These are phyloP conservation scores for Melipona quadrifasciata DNA, from an alignment of 1,140 invertebrate species.

Conservation along the genomic window DNA sequence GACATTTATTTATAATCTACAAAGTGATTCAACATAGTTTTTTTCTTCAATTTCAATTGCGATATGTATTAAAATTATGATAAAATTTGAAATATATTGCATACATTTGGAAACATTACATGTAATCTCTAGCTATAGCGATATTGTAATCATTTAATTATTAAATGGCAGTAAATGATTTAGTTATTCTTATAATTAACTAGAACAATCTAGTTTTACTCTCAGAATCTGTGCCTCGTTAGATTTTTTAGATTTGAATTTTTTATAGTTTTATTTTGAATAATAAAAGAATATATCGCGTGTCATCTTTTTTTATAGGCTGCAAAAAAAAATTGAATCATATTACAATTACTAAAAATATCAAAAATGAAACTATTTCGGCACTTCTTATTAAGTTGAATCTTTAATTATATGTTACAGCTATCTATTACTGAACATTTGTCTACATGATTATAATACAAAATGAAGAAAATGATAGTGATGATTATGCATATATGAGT, in stretches of 20 bases:
- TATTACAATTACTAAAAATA: slow-evolving; percentile 58
- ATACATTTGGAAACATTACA: slow-evolving; percentile 14
- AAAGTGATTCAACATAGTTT: slow-evolving; percentile 20
- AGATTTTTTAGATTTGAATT: slow-evolving; percentile 7
- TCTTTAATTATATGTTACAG: slow-evolving; percentile 56
- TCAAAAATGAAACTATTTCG: slow-evolving; percentile 63
- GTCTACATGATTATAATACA: slow-evolving; percentile 71
- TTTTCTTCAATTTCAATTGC: slow-evolving; percentile 45
- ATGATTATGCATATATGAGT: slow-evolving; percentile 59
- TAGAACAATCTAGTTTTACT: slow-evolving; percentile 60
- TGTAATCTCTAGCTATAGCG: slow-evolving; percentile 35
- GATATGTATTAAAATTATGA: slow-evolving; percentile 67
- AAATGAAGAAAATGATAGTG: slow-evolving; percentile 59
- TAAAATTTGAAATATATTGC: slow-evolving; percentile 28
- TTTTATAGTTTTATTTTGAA: slow-evolving; percentile 16
- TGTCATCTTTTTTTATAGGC: slow-evolving; percentile 51
- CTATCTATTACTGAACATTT: slow-evolving; percentile 64
- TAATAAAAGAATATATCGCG: slow-evolving; percentile 29
- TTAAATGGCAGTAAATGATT: slow-evolving; percentile 63
- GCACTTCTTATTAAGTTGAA: slow-evolving; percentile 62
- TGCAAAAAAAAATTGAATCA: slow-evolving; percentile 50
- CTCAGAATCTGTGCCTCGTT: slow-evolving; percentile 60
- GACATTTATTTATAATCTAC: slow-evolving; percentile 29
- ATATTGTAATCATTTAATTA: slow-evolving; percentile 46
- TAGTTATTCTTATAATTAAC: slow-evolving; percentile 30